These are phyloP conservation scores for Aselliscus stoliczkanus DNA, from an alignment of 2,797 vertebrate genomes.

Conservation along the genomic window DNA sequence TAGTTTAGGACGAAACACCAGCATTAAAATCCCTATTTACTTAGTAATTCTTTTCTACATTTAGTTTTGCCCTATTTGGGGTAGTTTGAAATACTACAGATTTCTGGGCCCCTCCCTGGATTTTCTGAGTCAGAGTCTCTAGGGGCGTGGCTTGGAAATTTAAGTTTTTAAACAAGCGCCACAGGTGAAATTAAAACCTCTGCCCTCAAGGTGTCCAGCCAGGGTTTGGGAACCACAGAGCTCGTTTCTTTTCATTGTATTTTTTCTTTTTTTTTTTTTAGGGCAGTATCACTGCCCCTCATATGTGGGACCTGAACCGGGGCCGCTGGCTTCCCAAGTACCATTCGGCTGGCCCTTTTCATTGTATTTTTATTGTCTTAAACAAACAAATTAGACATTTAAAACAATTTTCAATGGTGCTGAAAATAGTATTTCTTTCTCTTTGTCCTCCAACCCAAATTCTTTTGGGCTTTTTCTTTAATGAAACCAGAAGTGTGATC, in stretches of 20 bases:
- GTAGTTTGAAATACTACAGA: slow-evolving; percentile 39
- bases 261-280: too few relatives aligned
- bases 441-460: slow-evolving; percentile 30
- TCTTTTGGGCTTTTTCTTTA: slow-evolving; percentile 56
- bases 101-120: slow-evolving; percentile 41
- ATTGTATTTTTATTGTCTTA: not conserved
- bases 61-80: slow-evolving; percentile 19
- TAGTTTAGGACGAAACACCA: not conserved
- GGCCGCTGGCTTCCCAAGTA: too few relatives aligned
- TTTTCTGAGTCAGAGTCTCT: slow-evolving; percentile 39
- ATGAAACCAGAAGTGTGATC: slow-evolving; percentile 47
- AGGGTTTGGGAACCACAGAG: not conserved
- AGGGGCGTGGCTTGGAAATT: not conserved
- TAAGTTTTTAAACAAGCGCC: not conserved
- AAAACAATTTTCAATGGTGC: slow-evolving; percentile 34
- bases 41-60: not conserved
- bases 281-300: too few relatives aligned
- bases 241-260: not conserved
- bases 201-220: not conserved
- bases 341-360: too few relatives aligned
- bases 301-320: too few relatives aligned
- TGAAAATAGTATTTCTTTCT: slow-evolving; percentile 48
- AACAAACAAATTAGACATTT: slow-evolving; percentile 47
- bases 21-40: not conserved
- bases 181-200: not conserved